A percentile compares a stretch with the other conserved stretches of the same genome.
Conservation (phyloP, 2,113 vertebrate species). For the Hemiscyllium ocellatum region DNA sequence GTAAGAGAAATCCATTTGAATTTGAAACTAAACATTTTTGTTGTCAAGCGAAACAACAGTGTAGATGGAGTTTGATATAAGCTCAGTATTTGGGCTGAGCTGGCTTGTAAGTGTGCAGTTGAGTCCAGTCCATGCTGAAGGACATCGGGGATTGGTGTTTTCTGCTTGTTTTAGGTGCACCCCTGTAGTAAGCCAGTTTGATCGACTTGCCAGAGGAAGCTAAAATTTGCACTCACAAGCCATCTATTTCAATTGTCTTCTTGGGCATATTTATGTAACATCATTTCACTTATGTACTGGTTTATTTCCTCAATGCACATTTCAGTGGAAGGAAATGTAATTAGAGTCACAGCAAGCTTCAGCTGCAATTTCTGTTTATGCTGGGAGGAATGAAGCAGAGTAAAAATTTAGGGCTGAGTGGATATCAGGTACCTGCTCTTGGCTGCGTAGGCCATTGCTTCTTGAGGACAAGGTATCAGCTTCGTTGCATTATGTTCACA, state of each 20-base stretch:
- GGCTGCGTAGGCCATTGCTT: neutral
- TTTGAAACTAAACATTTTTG: neutral
- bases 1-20: neutral
- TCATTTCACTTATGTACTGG: neutral
- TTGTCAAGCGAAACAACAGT: neutral
- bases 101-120: neutral
- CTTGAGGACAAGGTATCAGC: neutral
- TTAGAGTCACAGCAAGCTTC: neutral
- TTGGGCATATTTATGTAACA: neutral
- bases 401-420: neutral
- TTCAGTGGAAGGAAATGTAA: neutral
- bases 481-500: neutral
- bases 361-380: neutral
- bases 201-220: neutral
- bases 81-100: neutral
- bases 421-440: neutral
- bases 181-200: neutral
- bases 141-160: neutral
- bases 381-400: neutral
- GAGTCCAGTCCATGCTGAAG: neutral
- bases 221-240: neutral
- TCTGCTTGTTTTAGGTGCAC: neutral
- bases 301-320: neutral
- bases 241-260: neutral
- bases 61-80: neutral